Evolutionary conservation across 2,797 vertebrate species (phyloP), one percentile per base, ranked within the genome.

Genomic region (Cyclura pinguis): DNA sequence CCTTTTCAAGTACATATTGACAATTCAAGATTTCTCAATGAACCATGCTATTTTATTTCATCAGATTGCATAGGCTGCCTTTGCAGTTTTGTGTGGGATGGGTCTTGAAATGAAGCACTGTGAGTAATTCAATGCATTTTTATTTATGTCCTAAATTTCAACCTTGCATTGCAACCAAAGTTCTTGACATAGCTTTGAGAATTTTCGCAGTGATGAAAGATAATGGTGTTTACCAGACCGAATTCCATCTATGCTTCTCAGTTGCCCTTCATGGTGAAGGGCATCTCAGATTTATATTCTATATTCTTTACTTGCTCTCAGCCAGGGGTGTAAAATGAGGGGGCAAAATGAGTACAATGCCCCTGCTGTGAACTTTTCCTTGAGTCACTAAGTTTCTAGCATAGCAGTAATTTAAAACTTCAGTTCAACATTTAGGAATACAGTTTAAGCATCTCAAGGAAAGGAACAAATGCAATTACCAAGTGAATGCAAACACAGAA

Each of bases 21-120:
- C 95, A 95, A 96, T 97, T 96, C 89, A 92, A 90, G 88, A 92
- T 93, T 88, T 94, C 93, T 93, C 93, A 94, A 0, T 89, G 92
- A 96, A 93, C 82, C 90, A 94, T 86, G 93, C 93, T 95, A 96
- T 95, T 96, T 94, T 95, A 91, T 94, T 94, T 95, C 89, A 92
- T 90, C 2, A 95, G 95, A 93, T 80, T 90, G 84, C 90, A 89
- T 88, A 91, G 93, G 92, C 93, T 84, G 76, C 85, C 96, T 91
- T 92, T 95, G 90, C 93, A 94, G 93, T 95, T 96, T 95, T 92
- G 87, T 90, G 85, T 86, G 91, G 91, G 93, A 86, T 84, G 20
- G 85, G 77, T 52, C 91, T 94, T 94, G 94, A 92, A 93, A 93
- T 95, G 88, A 94, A 95, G 92, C 89, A 84, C 89, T 91, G 90